Percentiles rank a stretch among this genome's conserved stretches.
Evolutionary conservation across 2,797 vertebrate genomes (phyloP).

Genomic region (Kryptolebias ocellatus): DNA sequence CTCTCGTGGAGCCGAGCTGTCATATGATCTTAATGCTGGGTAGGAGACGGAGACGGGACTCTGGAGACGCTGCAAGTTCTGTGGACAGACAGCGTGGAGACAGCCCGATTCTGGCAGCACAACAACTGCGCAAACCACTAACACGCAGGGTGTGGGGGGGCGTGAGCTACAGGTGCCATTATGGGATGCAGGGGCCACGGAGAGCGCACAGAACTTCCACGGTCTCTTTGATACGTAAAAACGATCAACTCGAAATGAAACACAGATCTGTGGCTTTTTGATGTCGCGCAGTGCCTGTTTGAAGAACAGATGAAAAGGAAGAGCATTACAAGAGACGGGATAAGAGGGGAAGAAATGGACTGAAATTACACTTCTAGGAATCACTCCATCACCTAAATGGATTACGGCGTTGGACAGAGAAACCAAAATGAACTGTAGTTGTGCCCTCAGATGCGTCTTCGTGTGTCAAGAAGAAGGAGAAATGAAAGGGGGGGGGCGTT

Average conservation of each 20-base stretch:
- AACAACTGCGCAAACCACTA: constrained; percentile 8
- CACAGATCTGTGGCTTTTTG: constrained; percentile 46
- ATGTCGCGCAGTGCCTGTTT: constrained; percentile 49
- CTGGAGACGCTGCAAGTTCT: constrained; percentile 30
- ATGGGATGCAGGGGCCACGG: constrained; percentile 5
- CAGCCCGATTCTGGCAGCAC: not conserved
- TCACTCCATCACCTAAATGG: constrained; percentile 59
- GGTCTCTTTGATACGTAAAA: constrained; percentile 41
- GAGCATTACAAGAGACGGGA: constrained; percentile 49
- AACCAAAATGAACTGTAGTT: constrained; percentile 68
- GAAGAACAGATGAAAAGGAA: constrained; percentile 64
- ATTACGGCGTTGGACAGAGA: constrained; percentile 64
- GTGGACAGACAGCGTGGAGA: constrained; percentile 33
- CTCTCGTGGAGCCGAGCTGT: constrained; percentile 49
- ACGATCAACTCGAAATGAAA: constrained; percentile 50
- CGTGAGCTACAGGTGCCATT: constrained; percentile 27
- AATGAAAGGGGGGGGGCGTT: constrained; percentile 25
- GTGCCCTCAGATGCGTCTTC: constrained; percentile 51
- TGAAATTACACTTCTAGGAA: constrained; percentile 58
- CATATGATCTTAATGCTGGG: constrained; percentile 41
- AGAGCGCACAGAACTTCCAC: constrained; percentile 2
- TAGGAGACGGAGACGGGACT: constrained; percentile 34
- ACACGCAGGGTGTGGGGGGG: constrained; percentile 8
- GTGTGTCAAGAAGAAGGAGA: constrained; percentile 54
- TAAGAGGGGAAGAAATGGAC: constrained; percentile 26